Conservation (phyloP, 2,113 vertebrate species). For the Tonatia bakeri region DNA sequence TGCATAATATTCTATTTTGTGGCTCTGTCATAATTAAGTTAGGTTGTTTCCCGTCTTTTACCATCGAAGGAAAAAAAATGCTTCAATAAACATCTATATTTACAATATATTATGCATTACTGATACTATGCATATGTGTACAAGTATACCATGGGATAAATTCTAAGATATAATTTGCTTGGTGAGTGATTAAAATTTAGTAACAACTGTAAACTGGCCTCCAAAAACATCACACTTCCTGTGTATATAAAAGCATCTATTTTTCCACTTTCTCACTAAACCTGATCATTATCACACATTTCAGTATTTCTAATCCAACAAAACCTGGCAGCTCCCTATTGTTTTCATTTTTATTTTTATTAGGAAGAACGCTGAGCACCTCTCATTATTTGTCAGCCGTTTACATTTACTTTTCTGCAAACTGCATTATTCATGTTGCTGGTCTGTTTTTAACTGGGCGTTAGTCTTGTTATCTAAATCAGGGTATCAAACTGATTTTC, state of each 20-base stretch:
- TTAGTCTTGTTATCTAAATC: background rate
- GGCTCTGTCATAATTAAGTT: background rate
- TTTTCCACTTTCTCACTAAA: background rate
- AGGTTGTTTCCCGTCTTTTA: background rate
- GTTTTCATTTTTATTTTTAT: slow-evolving; percentile 7
- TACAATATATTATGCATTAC: background rate
- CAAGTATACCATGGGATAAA: background rate
- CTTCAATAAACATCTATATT: background rate
- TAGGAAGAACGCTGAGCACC: background rate
- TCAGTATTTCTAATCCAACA: background rate
- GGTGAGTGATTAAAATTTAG: slow-evolving; percentile 4
- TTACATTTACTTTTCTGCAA: slow-evolving; percentile 1
- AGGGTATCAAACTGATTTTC: too few relatives aligned
- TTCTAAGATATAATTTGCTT: background rate
- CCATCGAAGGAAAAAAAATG: background rate
- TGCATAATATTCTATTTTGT: background rate
- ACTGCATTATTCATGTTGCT: background rate
- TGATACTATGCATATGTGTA: background rate
- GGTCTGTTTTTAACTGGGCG: background rate
- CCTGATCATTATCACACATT: background rate
- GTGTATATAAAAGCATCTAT: background rate
- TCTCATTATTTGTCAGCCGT: slow-evolving; percentile 7
- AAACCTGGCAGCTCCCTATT: background rate
- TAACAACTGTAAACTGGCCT: background rate
- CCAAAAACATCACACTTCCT: background rate